Conservation (phyloP, 2,888 invertebrate species). For the Pollenia griseotomentosa region DNA sequence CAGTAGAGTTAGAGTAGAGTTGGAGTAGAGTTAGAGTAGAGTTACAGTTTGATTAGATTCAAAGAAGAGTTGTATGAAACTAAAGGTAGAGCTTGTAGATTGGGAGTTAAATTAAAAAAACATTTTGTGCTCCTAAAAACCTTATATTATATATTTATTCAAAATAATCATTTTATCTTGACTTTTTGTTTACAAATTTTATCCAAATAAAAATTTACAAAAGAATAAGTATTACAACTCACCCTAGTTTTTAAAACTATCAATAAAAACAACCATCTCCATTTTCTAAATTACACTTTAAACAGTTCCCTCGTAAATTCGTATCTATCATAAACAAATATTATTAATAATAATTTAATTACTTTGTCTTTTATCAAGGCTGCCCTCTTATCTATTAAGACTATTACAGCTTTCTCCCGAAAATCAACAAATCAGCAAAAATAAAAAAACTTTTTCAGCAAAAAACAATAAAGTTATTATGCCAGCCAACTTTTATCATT, state of each 20-base stretch:
- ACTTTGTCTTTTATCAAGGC: constrained; percentile 42
- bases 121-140: no score
- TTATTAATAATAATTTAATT: constrained; percentile 60
- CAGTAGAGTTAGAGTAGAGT: no score
- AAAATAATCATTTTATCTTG: no score
- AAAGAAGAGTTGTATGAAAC: no score
- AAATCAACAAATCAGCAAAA: constrained; percentile 64
- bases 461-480: constrained; percentile 58
- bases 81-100: no score
- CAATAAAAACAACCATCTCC: background rate
- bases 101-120: no score
- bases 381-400: constrained; percentile 13
- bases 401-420: constrained; percentile 37
- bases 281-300: constrained; percentile 38
- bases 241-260: background rate
- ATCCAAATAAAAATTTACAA: no score
- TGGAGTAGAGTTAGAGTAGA: no score
- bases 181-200: no score
- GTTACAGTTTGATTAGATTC: no score
- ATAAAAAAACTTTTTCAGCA: constrained; percentile 2
- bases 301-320: constrained; percentile 10
- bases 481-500: constrained; percentile 41
- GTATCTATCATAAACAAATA: constrained; percentile 50
- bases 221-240: no score
- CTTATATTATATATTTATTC: no score